phyloP scores from a whole-genome alignment of 2,888 invertebrate genomes.

The Platycheirus albimanus region DNA sequence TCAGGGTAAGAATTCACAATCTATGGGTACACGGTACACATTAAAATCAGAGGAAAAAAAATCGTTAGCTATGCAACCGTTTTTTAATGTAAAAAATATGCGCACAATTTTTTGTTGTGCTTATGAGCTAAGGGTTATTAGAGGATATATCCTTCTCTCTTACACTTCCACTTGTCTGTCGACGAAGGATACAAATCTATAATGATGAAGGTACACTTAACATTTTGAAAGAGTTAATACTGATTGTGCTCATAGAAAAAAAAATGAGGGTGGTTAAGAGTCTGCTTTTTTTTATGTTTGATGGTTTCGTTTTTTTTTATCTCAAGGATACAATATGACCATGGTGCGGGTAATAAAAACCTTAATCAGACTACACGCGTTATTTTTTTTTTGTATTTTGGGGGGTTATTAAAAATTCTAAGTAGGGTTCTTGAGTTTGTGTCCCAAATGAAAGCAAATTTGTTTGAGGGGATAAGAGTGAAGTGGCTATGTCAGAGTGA shows the following conservation, averaged over 20 bases:
- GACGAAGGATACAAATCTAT: conserved; percentile 64
- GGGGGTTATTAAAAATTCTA: conserved; percentile 62
- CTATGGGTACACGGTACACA: conserved; percentile 46
- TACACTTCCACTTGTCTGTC: conserved; percentile 4
- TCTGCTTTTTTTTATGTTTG: conserved; percentile 36
- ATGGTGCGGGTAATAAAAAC: conserved; percentile 53
- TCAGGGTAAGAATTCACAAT: conserved; percentile 41
- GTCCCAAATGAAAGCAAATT: conserved; percentile 24
- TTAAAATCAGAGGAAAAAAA: conserved; percentile 45
- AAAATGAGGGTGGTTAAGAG: conserved; percentile 75
- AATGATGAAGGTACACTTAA: conserved; percentile 40
- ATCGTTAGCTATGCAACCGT: conserved; percentile 67
- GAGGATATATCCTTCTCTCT: conserved; percentile 22
- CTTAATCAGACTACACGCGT: conserved; percentile 62
- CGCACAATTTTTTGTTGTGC: conserved; percentile 66
- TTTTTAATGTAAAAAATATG: conserved; percentile 81
- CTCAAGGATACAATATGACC: conserved; percentile 37
- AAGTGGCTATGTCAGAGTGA: conserved; percentile 26
- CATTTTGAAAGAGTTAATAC: conserved; percentile 68
- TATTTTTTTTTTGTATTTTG: conserved; percentile 15
- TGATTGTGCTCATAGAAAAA: conserved; percentile 16
- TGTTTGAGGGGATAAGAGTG: conserved; percentile 2
- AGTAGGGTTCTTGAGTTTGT: conserved; percentile 62
- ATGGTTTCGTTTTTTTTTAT: conserved; percentile 32
- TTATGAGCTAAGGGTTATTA: conserved; percentile 52